phyloP scores from a whole-genome alignment of 1,140 invertebrate genomes.

The Apis cerana region DNA sequence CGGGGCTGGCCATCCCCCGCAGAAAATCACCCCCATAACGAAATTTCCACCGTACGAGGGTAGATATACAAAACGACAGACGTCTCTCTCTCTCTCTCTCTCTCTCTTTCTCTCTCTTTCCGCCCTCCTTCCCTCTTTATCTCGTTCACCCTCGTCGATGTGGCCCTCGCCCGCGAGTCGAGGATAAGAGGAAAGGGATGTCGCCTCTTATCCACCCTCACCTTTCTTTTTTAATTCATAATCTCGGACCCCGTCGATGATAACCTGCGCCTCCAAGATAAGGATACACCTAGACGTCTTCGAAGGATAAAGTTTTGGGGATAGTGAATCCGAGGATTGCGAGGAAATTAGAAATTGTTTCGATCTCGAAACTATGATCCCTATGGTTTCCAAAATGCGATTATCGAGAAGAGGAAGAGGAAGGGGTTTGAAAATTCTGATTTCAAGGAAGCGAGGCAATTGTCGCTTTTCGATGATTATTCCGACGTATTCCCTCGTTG shows the following conservation, averaged over 20 bases:
- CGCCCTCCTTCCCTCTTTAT: constrained; percentile 19
- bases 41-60: constrained; percentile 69
- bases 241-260: constrained; percentile 49
- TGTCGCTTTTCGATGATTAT: too few species aligned
- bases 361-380: too few species aligned
- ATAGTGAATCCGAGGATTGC: background rate
- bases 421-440: too few species aligned
- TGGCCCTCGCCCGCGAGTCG: constrained; percentile 17
- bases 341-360: background rate
- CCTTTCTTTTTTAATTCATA: constrained; percentile 64
- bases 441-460: too few species aligned
- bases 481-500: too few species aligned
- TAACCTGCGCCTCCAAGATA: constrained; percentile 60
- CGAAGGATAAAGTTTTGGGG: background rate
- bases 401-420: too few species aligned
- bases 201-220: constrained; percentile 47
- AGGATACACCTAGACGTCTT: constrained; percentile 29
- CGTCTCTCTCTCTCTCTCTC: constrained; percentile 48
- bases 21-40: constrained; percentile 69
- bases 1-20: constrained; percentile 72
- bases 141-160: constrained; percentile 12
- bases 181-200: constrained; percentile 46
- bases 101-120: background rate
- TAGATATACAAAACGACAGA: constrained; percentile 70
- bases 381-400: too few species aligned